These are phyloP conservation scores for Stenchaetothrips biformis DNA, from an alignment of 2,888 invertebrate species.

Conservation along the genomic window DNA sequence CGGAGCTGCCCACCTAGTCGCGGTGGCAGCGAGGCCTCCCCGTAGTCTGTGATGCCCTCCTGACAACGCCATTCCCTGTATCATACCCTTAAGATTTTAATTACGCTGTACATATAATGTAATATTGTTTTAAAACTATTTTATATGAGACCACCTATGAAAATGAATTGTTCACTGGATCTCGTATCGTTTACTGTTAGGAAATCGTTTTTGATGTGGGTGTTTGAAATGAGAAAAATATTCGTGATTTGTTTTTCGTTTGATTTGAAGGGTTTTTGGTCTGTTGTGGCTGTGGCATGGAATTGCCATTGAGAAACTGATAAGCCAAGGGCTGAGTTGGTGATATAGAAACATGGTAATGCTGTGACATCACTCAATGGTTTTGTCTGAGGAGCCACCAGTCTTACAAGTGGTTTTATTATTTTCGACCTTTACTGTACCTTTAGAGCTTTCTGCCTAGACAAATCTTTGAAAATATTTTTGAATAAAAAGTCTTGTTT, in stretches of 20 bases:
- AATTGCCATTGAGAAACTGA: neutral
- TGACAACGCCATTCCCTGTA: slow-evolving; percentile 24
- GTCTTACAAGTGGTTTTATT: neutral
- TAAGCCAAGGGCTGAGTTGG: neutral
- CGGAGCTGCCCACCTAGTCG: slow-evolving; percentile 3
- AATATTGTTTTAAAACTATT: slow-evolving; percentile 13
- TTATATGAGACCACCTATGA: slow-evolving; percentile 2
- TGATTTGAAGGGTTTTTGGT: neutral
- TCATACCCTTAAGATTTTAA: neutral
- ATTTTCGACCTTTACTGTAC: neutral
- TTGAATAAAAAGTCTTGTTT: slow-evolving; percentile 13
- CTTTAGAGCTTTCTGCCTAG: neutral
- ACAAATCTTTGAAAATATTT: slow-evolving; percentile 3
- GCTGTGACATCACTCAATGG: neutral
- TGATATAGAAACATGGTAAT: neutral
- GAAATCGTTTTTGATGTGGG: neutral
- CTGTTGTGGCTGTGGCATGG: neutral
- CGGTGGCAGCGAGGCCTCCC: slow-evolving; percentile 13
- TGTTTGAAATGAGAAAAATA: neutral
- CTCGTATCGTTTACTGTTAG: neutral
- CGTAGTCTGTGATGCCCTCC: slow-evolving; percentile 21
- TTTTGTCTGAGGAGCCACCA: neutral
- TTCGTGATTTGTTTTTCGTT: neutral
- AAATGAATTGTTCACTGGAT: slow-evolving; percentile 3
- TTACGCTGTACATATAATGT: slow-evolving; percentile 6